Evolutionary conservation across 1,140 invertebrate genomes (phyloP).

Genomic region (Hirudo medicinalis): DNA sequence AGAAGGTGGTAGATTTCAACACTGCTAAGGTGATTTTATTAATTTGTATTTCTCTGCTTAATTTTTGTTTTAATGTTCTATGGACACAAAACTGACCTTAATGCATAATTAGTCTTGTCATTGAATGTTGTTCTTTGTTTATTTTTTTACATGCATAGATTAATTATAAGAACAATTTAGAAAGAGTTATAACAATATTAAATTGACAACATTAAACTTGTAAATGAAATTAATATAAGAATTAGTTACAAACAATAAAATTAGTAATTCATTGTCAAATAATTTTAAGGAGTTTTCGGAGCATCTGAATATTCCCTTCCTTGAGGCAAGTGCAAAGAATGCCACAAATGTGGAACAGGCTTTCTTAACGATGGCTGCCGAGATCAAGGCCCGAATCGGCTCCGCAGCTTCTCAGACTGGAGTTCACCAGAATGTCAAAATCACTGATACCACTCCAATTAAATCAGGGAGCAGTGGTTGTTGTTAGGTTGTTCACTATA

Average conservation of each 20-base stretch:
- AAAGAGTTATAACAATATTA: too few relatives aligned
- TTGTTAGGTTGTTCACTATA: constrained; percentile 29
- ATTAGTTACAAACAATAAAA: too few relatives aligned
- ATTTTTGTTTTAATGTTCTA: too few relatives aligned
- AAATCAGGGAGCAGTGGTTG: constrained; percentile 36
- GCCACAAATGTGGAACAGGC: constrained; percentile 44
- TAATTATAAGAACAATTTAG: too few relatives aligned
- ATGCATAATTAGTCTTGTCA: too few relatives aligned
- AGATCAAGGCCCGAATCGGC: constrained; percentile 43
- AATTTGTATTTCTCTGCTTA: too few relatives aligned
- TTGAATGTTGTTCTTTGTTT: too few relatives aligned
- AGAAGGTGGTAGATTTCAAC: constrained; percentile 62
- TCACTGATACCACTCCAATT: constrained; percentile 40
- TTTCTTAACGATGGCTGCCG: constrained; percentile 43
- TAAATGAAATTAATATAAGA: too few relatives aligned
- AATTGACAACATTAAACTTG: too few relatives aligned
- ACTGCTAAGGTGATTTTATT: constrained; percentile 61
- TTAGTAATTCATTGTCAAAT: too few relatives aligned
- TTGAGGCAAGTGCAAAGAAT: constrained; percentile 44
- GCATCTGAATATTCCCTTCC: constrained; percentile 72
- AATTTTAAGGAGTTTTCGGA: constrained; percentile 79
- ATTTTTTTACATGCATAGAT: too few relatives aligned
- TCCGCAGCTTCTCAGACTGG: constrained; percentile 30
- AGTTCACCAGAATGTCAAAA: constrained; percentile 39
- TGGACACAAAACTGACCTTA: too few relatives aligned